phyloP scores from a whole-genome alignment of 2,797 vertebrate genomes.

The Cossypha heuglini region DNA sequence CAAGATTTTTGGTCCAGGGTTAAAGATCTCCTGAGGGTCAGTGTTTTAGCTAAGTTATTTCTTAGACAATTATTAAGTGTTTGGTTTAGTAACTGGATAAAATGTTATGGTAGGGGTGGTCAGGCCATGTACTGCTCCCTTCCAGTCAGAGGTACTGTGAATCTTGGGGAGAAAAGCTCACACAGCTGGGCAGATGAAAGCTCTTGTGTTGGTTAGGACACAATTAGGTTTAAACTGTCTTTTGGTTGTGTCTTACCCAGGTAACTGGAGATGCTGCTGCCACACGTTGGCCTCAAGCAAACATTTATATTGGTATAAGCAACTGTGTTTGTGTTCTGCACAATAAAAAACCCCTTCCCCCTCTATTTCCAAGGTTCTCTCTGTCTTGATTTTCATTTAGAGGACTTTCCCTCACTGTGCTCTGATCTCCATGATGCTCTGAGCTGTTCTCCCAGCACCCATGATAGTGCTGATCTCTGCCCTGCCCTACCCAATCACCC shows the following conservation, averaged over 20 bases:
- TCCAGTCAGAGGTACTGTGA: not conserved
- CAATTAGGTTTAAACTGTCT: not conserved
- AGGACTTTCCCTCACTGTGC: not conserved
- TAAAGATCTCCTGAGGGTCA: not conserved
- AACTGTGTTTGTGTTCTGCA: not conserved
- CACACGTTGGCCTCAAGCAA: not conserved
- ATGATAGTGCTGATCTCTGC: not conserved
- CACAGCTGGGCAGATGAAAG: not conserved
- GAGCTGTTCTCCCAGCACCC: not conserved
- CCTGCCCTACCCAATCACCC: not conserved
- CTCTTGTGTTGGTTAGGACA: not conserved
- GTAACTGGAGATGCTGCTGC: not conserved
- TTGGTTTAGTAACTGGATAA: not conserved
- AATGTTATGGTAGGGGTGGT: not conserved
- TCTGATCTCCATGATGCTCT: not conserved
- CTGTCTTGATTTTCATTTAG: not conserved
- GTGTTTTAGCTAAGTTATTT: not conserved
- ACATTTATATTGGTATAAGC: not conserved
- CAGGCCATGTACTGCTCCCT: not conserved
- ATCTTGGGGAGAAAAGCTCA: not conserved
- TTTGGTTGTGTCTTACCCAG: not conserved
- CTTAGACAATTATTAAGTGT: not conserved
- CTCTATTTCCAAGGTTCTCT: not conserved
- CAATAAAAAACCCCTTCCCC: rapidly evolving
- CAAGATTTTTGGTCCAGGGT: not conserved